phyloP scores from a whole-genome alignment of 2,888 invertebrate genomes.

The Andrena trimmerana region DNA sequence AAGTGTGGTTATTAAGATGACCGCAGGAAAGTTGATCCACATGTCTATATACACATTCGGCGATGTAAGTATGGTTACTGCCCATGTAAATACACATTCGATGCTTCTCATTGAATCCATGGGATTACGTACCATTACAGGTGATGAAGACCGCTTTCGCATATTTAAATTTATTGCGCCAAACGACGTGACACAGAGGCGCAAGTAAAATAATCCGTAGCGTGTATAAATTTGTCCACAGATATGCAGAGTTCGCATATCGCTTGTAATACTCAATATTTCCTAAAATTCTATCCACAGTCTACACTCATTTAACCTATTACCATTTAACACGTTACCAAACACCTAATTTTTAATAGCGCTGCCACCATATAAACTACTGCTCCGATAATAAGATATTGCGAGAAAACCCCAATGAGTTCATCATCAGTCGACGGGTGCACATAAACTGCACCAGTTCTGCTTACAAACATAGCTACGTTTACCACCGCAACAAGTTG shows the following conservation, averaged over 20 bases:
- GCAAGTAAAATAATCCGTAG: too few relatives aligned
- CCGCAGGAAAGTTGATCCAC: conserved; percentile 77
- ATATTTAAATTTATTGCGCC: conserved; percentile 54
- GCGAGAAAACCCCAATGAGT: too few relatives aligned
- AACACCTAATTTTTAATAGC: too few relatives aligned
- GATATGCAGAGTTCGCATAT: neutral
- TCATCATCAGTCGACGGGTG: too few relatives aligned
- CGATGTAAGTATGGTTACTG: conserved; percentile 68
- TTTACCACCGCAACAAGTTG: neutral
- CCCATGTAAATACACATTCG: neutral
- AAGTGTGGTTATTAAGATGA: conserved; percentile 70
- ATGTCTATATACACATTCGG: conserved; percentile 75
- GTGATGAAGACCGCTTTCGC: conserved; percentile 49
- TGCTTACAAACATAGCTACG: neutral
- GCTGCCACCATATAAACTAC: too few relatives aligned
- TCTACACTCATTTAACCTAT: too few relatives aligned
- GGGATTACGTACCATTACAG: conserved; percentile 35
- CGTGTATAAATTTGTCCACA: neutral
- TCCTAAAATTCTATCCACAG: neutral
- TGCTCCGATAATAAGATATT: too few relatives aligned
- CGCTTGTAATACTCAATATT: neutral
- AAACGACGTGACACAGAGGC: conserved; percentile 8
- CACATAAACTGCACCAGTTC: too few relatives aligned
- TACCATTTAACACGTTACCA: too few relatives aligned
- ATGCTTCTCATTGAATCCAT: too few relatives aligned